Percentiles rank a stretch among this genome's conserved stretches.
These are phyloP conservation scores for Horisme vitalbata DNA, from an alignment of 2,888 invertebrate genomes.

Conservation along the genomic window DNA sequence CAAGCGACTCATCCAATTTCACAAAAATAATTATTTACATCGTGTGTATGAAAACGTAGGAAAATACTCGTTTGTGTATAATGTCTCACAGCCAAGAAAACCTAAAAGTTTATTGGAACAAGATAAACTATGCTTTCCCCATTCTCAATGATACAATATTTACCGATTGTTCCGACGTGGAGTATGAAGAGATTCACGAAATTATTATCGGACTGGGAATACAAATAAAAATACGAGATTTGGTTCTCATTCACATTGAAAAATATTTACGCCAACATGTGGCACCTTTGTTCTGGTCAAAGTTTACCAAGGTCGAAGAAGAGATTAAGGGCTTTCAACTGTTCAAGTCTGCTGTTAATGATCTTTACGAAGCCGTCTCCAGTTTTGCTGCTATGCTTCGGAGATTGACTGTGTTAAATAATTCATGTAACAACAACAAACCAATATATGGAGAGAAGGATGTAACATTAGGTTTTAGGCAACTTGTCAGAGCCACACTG, in stretches of 20 bases:
- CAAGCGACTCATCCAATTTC: too few relatives aligned
- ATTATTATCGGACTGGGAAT: constrained; percentile 64
- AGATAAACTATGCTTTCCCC: constrained; percentile 73
- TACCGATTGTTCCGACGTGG: constrained; percentile 60
- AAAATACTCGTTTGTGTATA: neutral
- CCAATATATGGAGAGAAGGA: constrained; percentile 80
- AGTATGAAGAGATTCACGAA: constrained; percentile 70
- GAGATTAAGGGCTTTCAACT: constrained; percentile 84
- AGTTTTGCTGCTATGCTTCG: constrained; percentile 80
- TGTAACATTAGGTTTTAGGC: constrained; percentile 83
- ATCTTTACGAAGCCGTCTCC: constrained; percentile 81
- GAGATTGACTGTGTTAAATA: constrained; percentile 80
- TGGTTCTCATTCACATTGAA: constrained; percentile 77
- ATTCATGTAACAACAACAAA: constrained; percentile 65
- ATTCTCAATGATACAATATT: constrained; percentile 66
- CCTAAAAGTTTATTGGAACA: constrained; percentile 68
- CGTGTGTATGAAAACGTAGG: too few relatives aligned
- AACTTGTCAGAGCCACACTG: constrained; percentile 85
- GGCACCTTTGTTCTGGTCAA: constrained; percentile 86
- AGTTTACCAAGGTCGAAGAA: constrained; percentile 79
- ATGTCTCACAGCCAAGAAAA: constrained; percentile 64
- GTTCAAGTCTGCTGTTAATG: constrained; percentile 86
- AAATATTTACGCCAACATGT: constrained; percentile 83
- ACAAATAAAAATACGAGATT: constrained; percentile 68
- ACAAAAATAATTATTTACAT: too few relatives aligned